phyloP scores from a whole-genome alignment of 2,113 vertebrate genomes.

The Notothenia coriiceps region DNA sequence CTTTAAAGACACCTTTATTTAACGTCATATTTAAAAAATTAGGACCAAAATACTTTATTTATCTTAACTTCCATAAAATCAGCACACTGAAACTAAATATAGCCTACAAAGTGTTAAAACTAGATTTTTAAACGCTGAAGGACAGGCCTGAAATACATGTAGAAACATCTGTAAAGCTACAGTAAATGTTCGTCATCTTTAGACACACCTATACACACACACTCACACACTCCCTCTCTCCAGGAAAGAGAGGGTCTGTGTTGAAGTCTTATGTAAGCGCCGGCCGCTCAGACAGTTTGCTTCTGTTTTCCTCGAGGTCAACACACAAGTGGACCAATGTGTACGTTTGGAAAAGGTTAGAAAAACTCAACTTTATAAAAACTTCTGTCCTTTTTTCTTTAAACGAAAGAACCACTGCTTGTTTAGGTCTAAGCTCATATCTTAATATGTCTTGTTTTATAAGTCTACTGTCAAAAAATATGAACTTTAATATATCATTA shows the following conservation, averaged over 20 bases:
- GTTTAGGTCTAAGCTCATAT: too few relatives aligned
- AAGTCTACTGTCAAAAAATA: too few relatives aligned
- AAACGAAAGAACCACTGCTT: too few relatives aligned
- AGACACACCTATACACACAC: not conserved
- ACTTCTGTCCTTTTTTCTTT: not conserved
- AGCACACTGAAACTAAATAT: too few relatives aligned
- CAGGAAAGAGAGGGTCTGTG: slow-evolving; percentile 30
- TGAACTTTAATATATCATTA: too few relatives aligned
- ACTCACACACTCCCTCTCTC: not conserved
- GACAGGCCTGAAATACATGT: too few relatives aligned
- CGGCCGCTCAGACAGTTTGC: slow-evolving; percentile 18
- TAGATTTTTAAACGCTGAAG: too few relatives aligned
- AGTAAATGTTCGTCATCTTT: not conserved
- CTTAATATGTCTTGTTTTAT: too few relatives aligned
- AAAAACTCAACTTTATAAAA: not conserved
- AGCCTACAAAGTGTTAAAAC: too few relatives aligned
- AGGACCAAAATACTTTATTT: too few relatives aligned
- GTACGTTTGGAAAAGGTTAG: slow-evolving; percentile 11
- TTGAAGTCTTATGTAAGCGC: slow-evolving; percentile 27
- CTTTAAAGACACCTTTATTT: not conserved
- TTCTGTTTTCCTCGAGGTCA: slow-evolving; percentile 19
- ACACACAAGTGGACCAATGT: slow-evolving; percentile 23
- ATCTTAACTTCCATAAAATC: too few relatives aligned
- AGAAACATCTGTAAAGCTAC: not conserved
- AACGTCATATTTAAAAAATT: too few relatives aligned